Conservation (phyloP, 2,888 invertebrate species). For the Machimus rusticus region DNA sequence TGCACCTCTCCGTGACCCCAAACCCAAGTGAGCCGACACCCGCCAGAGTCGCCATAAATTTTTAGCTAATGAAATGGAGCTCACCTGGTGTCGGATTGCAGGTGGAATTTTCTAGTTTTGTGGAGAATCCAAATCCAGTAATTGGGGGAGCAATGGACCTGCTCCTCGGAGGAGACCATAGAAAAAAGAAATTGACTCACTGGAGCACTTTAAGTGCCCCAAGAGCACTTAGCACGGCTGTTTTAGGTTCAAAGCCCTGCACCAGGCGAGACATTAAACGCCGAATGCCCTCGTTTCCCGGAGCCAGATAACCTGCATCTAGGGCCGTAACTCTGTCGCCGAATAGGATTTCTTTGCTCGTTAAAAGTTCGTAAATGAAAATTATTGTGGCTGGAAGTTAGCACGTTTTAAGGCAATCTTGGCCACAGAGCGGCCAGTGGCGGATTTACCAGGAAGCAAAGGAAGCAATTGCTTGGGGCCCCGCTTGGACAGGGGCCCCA, state of each 20-base stretch:
- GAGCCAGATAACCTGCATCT: background rate
- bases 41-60: background rate
- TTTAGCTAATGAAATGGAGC: background rate
- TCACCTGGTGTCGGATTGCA: background rate
- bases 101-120: background rate
- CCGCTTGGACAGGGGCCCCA: no score
- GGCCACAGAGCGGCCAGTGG: background rate
- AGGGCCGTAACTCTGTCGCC: background rate
- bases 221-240: background rate
- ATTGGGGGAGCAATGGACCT: background rate
- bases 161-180: background rate
- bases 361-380: conserved; percentile 36
- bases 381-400: conserved; percentile 20
- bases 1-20: background rate
- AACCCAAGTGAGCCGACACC: background rate
- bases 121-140: background rate
- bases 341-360: conserved; percentile 18
- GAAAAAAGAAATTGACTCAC: background rate
- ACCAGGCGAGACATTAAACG: background rate
- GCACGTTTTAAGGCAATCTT: background rate
- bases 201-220: background rate
- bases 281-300: background rate
- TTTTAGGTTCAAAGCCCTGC: conserved; percentile 11
- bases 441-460: no score
- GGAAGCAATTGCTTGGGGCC: no score